Evolutionary conservation across 2,797 vertebrate genomes (phyloP), one percentile per base, ranked within the genome.

Genomic region (Mareca penelope): DNA sequence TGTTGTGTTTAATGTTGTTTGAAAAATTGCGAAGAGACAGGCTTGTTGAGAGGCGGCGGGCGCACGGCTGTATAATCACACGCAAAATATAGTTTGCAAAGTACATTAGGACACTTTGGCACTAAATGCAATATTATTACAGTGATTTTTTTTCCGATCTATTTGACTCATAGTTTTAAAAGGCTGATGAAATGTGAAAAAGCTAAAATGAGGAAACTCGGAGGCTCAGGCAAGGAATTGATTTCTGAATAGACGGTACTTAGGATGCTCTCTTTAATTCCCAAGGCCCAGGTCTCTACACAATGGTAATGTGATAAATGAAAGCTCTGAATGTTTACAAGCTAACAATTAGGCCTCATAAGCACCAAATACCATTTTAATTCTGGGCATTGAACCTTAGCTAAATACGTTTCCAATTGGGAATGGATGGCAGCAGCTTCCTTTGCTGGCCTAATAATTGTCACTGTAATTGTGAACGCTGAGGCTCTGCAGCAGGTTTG

Each of bases 331-430:
- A 95, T 96, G 97, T 96, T 97, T 96, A 96, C 96, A 96, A 96
- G 93, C 94, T 90, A 95, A 95, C 97, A 97, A 96, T 96, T 97
- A 97, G 94, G 89, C 90, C 94, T 96, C 93, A 70, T 96, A 96
- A 97, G 95, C 91, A 92, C 86, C 96, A 90, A 96, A 95, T 96
- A 86, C 95, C 94, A 69, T 95, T 96, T 96, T 96, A 97, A 97
- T 97, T 96, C 95, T 95, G 95, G 92, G 91, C 97, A 94, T 92
- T 96, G 95, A 96, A 97, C 96, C 96, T 94, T 95, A 80, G 89
- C 97, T 96, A 96, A 97, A 92, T 92, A 86, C 6, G 0, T 93
- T 96, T 96, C 95, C 93, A 91, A 48, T 94, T 85, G 94, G 95
- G 95, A 94, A 95, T 93, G 94, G 94, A 96, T 96, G 89, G 94